Evolutionary conservation across 2,113 vertebrate genomes (phyloP).

Genomic region (Oostethus manadensis): DNA sequence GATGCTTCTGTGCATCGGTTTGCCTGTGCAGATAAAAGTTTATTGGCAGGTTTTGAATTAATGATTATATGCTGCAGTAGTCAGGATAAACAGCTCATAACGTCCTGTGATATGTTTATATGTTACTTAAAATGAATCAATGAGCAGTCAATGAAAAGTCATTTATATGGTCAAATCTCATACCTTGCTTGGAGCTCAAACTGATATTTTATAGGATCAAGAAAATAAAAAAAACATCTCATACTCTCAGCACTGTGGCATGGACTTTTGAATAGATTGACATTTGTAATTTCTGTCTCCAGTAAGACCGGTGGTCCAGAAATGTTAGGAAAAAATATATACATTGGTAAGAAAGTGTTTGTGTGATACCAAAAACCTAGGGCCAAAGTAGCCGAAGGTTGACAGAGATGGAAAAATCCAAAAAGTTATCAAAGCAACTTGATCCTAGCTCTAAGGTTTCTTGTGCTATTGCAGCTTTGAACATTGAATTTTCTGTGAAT

Average conservation of each 20-base stretch:
- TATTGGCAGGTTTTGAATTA: slow-evolving; percentile 39
- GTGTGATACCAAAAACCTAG: too few relatives aligned
- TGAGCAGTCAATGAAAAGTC: neutral
- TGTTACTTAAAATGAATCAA: neutral
- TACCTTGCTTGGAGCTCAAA: neutral
- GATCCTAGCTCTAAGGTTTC: neutral
- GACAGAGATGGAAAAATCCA: neutral
- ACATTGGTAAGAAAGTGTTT: too few relatives aligned
- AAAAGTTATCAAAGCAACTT: neutral
- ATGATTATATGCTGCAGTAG: slow-evolving; percentile 20
- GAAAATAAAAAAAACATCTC: too few relatives aligned
- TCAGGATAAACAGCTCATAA: slow-evolving; percentile 10
- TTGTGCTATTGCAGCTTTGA: neutral
- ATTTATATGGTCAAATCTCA: neutral
- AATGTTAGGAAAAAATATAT: too few relatives aligned
- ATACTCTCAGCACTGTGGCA: too few relatives aligned
- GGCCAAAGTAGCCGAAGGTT: neutral
- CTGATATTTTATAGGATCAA: neutral
- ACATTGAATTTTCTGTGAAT: slow-evolving; percentile 3
- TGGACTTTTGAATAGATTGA: too few relatives aligned
- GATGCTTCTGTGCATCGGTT: slow-evolving; percentile 26
- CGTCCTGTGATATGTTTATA: neutral
- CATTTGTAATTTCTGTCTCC: too few relatives aligned
- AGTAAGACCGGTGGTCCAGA: too few relatives aligned
- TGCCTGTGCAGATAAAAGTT: slow-evolving; percentile 20